phyloP scores from a whole-genome alignment of 2,113 vertebrate species.

The Ophthalmotilapia sp. region DNA sequence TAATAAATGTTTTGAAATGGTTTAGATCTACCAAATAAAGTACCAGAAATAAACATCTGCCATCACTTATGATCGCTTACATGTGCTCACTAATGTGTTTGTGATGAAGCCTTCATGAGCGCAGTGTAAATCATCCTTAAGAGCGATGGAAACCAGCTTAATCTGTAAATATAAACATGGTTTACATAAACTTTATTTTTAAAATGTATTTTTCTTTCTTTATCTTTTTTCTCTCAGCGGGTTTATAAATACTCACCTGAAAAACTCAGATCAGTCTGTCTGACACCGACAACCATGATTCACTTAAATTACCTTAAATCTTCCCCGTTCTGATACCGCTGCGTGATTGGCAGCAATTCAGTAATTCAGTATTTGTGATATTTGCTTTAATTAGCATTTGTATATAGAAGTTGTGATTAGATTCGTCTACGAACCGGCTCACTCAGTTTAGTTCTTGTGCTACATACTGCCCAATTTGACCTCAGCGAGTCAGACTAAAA shows the following conservation, averaged over 20 bases:
- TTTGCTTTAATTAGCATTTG: background rate
- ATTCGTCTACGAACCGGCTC: rapidly evolving
- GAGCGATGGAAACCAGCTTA: background rate
- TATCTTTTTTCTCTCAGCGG: background rate
- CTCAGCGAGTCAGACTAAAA: background rate
- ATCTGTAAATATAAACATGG: background rate
- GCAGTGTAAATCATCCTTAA: background rate
- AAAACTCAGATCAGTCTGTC: background rate
- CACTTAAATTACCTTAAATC: background rate
- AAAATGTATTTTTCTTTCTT: background rate
- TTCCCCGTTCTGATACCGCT: rapidly evolving
- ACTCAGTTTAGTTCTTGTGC: background rate
- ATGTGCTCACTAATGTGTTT: background rate
- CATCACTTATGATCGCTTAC: background rate
- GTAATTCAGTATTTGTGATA: background rate
- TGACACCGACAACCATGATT: background rate
- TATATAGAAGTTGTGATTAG: background rate
- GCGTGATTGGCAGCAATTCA: background rate
- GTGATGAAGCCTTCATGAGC: background rate
- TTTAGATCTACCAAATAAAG: background rate
- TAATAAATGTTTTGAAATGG: background rate
- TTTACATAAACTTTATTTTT: background rate
- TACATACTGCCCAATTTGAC: background rate
- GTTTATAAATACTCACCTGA: background rate
- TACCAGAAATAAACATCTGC: background rate